Conservation (phyloP, 2,797 vertebrate species). For the Myripristis jacobus region DNA sequence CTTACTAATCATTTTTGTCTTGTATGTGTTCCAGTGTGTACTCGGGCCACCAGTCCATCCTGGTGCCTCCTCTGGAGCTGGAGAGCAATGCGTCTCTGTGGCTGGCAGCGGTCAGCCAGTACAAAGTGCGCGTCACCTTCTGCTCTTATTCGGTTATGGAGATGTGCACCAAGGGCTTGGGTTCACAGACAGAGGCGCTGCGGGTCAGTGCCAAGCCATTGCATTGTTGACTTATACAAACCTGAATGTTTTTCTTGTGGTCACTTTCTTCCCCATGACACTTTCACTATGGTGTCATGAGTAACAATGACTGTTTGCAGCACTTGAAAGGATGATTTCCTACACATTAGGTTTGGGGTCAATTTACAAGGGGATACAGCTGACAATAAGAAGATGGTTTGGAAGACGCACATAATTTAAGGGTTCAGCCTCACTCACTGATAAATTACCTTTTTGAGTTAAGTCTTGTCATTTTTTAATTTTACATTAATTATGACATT, state of each 20-base stretch:
- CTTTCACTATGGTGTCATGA: not conserved
- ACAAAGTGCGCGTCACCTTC: constrained; percentile 95
- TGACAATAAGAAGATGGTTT: no score
- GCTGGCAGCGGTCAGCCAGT: constrained; percentile 95
- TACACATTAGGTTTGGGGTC: constrained; percentile 3
- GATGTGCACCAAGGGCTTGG: constrained; percentile 96
- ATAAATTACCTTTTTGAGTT: no score
- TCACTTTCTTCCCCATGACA: constrained; percentile 1
- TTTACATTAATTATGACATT: not conserved
- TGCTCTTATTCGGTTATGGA: constrained; percentile 99
- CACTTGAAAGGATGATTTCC: constrained; percentile 2
- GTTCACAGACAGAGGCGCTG: constrained; percentile 89
- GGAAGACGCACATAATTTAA: no score
- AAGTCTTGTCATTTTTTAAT: no score
- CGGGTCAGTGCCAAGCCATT: constrained; percentile 82
- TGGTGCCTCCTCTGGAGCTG: constrained; percentile 95
- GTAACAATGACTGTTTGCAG: constrained; percentile 15
- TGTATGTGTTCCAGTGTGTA: constrained; percentile 86
- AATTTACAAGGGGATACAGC: no score
- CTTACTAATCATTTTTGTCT: not conserved
- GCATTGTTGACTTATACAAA: not conserved
- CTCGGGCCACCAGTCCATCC: constrained; percentile 95
- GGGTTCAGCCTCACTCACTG: not conserved
- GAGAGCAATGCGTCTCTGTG: constrained; percentile 95
- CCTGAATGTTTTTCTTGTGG: constrained; percentile 1